Evolutionary conservation across 2,797 vertebrate genomes (phyloP).

Genomic region (Crotalus adamanteus): DNA sequence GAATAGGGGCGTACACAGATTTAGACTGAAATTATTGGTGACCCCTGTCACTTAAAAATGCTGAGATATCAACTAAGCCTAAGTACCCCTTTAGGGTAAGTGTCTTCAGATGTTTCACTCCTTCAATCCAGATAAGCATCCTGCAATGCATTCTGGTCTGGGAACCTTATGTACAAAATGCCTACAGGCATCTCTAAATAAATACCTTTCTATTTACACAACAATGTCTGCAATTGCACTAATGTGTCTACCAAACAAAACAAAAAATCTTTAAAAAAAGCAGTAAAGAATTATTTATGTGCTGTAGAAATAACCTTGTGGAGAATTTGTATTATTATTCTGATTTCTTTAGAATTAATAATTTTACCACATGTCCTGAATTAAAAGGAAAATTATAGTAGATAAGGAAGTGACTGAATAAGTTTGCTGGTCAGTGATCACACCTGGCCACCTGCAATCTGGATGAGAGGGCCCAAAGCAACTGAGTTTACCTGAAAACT

Average conservation of each 20-base stretch:
- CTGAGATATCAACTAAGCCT: background rate
- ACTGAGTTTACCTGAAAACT: background rate
- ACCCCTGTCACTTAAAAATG: background rate
- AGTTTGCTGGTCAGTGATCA: background rate
- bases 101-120: background rate
- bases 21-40: background rate
- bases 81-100: background rate
- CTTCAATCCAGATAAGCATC: background rate
- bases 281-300: background rate
- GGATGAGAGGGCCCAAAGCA: background rate
- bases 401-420: background rate
- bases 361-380: background rate
- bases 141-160: background rate
- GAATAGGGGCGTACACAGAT: background rate
- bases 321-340: background rate
- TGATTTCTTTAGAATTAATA: background rate
- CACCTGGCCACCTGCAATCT: background rate
- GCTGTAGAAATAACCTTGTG: fast-evolving
- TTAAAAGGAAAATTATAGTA: conserved; percentile 4
- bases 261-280: background rate
- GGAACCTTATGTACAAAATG: background rate
- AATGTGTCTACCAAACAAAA: background rate
- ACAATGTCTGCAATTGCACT: background rate
- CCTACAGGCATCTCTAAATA: background rate
- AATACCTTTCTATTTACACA: conserved; percentile 4